Conservation (phyloP, 2,888 invertebrate species). For the Torymus texanus region DNA sequence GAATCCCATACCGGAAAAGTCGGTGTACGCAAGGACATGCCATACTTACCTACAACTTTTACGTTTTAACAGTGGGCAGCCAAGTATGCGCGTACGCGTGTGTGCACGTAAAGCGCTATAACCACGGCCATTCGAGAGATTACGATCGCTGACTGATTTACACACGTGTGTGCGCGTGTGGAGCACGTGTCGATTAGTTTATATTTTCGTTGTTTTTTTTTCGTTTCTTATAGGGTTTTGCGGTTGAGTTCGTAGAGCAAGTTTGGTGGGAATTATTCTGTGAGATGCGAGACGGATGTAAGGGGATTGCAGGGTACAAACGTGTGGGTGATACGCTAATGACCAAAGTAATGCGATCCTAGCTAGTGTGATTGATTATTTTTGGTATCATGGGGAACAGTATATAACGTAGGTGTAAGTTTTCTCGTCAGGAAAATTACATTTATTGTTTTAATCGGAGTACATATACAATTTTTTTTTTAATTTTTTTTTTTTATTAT, state of each 20-base stretch:
- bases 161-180: conserved; percentile 26
- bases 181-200: conserved; percentile 14
- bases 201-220: neutral
- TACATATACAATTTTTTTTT: too few species aligned
- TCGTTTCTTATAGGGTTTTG: neutral
- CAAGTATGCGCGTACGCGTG: neutral
- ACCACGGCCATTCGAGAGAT: conserved; percentile 5
- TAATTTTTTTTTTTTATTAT: too few species aligned
- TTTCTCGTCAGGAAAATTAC: too few species aligned
- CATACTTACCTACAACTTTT: conserved; percentile 20
- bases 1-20: conserved; percentile 24
- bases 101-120: neutral
- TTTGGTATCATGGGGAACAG: too few species aligned
- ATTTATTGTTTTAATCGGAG: too few species aligned
- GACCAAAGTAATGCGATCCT: neutral
- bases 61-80: too few species aligned
- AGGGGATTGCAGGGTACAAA: too few species aligned
- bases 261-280: too few species aligned
- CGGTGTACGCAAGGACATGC: conserved; percentile 14
- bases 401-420: too few species aligned
- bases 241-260: neutral
- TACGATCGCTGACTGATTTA: conserved; percentile 38
- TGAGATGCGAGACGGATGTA: too few species aligned
- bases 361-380: too few species aligned
- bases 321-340: neutral